Evolutionary conservation across 1,140 invertebrate genomes (phyloP).

Genomic region (Apis mellifera): DNA sequence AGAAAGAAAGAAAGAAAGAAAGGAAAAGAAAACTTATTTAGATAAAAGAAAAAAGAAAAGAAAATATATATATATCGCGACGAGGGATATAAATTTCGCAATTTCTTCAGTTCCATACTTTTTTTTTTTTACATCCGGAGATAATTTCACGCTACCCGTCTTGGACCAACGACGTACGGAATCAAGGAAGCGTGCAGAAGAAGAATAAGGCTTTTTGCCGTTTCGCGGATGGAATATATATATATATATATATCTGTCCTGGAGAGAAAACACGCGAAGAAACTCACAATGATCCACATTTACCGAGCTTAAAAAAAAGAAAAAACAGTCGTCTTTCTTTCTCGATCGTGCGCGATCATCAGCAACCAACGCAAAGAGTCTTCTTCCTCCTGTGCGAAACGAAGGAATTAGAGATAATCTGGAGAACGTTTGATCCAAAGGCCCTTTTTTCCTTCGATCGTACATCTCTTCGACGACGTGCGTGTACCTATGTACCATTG

Average conservation of each 20-base stretch:
- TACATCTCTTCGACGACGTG: not conserved
- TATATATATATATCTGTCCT: conserved; percentile 11
- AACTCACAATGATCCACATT: conserved; percentile 13
- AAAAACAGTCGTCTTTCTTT: conserved; percentile 40
- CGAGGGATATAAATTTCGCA: too few relatives aligned
- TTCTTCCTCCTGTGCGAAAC: conserved; percentile 26
- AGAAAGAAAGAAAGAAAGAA: too few relatives aligned
- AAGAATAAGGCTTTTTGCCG: conserved; percentile 37
- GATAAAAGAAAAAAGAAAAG: too few relatives aligned
- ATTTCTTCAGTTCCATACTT: too few relatives aligned
- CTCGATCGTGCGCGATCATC: not conserved
- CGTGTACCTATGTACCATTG: not conserved
- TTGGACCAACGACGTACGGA: conserved; percentile 58
- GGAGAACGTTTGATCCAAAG: not conserved
- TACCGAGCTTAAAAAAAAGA: conserved; percentile 52
- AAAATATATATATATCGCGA: too few relatives aligned
- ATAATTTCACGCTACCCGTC: conserved; percentile 36
- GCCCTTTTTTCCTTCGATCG: not conserved
- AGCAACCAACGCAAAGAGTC: not conserved
- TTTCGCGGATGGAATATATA: conserved; percentile 11
- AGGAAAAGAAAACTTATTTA: too few relatives aligned
- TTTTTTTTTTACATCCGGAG: too few relatives aligned
- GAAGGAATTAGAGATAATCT: not conserved
- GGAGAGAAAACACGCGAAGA: not conserved
- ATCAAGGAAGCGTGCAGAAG: conserved; percentile 29